Base-by-base conservation (phyloP, 2,888 invertebrate genomes). In the Gandaritis pyraliata region DNA sequence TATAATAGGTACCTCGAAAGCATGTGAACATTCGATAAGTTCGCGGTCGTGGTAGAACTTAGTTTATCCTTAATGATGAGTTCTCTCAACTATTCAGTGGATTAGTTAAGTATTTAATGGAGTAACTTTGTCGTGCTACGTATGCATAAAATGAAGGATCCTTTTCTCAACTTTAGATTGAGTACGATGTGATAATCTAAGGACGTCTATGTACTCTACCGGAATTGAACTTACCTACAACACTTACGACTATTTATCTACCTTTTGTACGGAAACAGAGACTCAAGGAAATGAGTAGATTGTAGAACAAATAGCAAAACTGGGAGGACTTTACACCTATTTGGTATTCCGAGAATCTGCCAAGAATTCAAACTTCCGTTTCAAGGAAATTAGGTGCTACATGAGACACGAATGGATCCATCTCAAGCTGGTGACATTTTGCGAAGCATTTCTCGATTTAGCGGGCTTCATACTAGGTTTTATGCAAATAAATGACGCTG, bases 381-480 rank as follows among this genome's bases (percentile, higher is more conserved):
- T 60, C 62, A 70, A 68, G 70, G 70, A 70, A 70, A 68, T 70
- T 70, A 70, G 68, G 58, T 65, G 59, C 65, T 70, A 62, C 64
- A 59, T 65, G 64, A 65, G 68, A 62, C 68, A 55, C 55, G 62
- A 65, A 64, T 64, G 68, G 59, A 63, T 68, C 60, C 64, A 63
- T 67, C 64, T 66, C 65, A 54, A 47, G 23, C 47, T 5, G 51
- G 45, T 64, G 64, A 64, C 59, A 53, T 60, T 58, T 59, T 49
- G 39, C 29, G 33, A 56, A 59, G 55, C 58, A 56, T 64, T 64
- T 56, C 56, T 46, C 56, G 46, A 55, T 43, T 59, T 49, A 48
- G 18, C 36, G n/a, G 18, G 15, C 41, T 41, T 58, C 43, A 33
- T 39, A 58, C 38, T 50, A 49, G 41, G 43, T 38, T 56, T 41